Conservation (phyloP, 2,888 invertebrate genomes). For the Abscondita cerata region DNA sequence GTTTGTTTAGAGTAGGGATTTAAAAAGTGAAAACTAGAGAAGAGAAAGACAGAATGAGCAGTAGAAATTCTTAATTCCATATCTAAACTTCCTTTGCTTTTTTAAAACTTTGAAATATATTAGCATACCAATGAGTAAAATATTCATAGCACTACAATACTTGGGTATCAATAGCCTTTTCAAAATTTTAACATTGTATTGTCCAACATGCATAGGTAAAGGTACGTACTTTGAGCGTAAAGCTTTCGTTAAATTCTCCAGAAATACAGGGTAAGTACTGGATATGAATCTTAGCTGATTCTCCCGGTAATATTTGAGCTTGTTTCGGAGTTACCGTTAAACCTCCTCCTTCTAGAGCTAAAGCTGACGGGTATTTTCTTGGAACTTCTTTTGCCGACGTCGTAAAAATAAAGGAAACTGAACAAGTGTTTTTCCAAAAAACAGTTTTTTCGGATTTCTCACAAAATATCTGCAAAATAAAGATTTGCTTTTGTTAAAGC, state of each 20-base stretch:
- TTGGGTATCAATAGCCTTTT: background rate
- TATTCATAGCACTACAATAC: too few species aligned
- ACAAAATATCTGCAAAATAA: slow-evolving; percentile 52
- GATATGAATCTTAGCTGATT: slow-evolving; percentile 58
- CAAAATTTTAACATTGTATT: too few species aligned
- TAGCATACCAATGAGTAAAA: too few species aligned
- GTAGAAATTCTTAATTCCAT: too few species aligned
- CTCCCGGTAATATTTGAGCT: slow-evolving; percentile 58
- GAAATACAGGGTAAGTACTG: slow-evolving; percentile 63
- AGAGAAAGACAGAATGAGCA: too few species aligned
- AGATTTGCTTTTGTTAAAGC: background rate
- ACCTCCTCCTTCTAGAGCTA: slow-evolving; percentile 59
- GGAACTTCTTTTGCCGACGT: slow-evolving; percentile 59
- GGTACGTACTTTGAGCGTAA: slow-evolving; percentile 51
- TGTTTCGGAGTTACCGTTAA: slow-evolving; percentile 59
- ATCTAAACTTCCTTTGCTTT: too few species aligned
- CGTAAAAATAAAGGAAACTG: slow-evolving; percentile 59
- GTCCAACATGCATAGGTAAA: background rate
- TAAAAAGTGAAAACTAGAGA: too few species aligned
- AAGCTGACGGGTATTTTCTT: slow-evolving; percentile 53
- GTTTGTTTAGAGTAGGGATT: too few species aligned
- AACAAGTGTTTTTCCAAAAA: slow-evolving; percentile 61
- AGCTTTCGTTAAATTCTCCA: slow-evolving; percentile 62
- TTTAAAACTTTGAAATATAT: too few species aligned
- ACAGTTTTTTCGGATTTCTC: slow-evolving; percentile 49